Percentiles rank a stretch among this genome's conserved stretches.
Conservation (phyloP, 2,113 vertebrate species). For the Neodon shergylaensis region DNA sequence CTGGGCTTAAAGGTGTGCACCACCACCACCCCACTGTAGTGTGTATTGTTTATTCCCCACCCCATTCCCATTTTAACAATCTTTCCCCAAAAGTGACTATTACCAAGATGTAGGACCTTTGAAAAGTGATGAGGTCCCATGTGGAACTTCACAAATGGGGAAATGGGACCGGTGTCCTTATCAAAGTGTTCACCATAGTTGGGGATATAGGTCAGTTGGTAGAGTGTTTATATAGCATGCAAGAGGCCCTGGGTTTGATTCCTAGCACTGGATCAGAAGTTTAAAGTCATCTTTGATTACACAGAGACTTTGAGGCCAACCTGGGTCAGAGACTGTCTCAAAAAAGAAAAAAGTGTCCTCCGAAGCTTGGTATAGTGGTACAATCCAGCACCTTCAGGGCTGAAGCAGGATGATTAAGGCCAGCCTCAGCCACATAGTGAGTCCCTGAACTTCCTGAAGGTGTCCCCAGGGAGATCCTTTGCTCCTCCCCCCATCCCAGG, state of each 20-base stretch:
- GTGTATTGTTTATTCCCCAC: neutral
- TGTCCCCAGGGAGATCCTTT: neutral
- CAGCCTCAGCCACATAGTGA: neutral
- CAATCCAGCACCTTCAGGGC: too few species aligned
- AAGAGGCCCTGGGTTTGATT: neutral
- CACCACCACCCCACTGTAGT: too few species aligned
- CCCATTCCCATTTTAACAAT: neutral
- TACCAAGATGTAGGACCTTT: neutral
- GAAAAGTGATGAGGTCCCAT: neutral
- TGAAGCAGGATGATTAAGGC: neutral
- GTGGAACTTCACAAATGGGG: neutral
- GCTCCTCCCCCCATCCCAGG: neutral
- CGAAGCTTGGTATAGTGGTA: neutral
- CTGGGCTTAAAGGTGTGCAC: too few species aligned
- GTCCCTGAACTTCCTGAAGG: neutral
- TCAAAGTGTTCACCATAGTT: neutral
- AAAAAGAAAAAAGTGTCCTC: neutral
- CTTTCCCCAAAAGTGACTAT: neutral
- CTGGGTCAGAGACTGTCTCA: neutral
- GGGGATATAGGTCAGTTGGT: neutral
- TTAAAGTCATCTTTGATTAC: neutral
- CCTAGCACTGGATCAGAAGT: neutral
- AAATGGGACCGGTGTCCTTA: neutral
- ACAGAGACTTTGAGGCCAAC: neutral
- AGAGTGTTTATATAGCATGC: neutral